These are phyloP conservation scores for Perodicticus potto DNA, from an alignment of 2,797 vertebrate species.

Conservation along the genomic window DNA sequence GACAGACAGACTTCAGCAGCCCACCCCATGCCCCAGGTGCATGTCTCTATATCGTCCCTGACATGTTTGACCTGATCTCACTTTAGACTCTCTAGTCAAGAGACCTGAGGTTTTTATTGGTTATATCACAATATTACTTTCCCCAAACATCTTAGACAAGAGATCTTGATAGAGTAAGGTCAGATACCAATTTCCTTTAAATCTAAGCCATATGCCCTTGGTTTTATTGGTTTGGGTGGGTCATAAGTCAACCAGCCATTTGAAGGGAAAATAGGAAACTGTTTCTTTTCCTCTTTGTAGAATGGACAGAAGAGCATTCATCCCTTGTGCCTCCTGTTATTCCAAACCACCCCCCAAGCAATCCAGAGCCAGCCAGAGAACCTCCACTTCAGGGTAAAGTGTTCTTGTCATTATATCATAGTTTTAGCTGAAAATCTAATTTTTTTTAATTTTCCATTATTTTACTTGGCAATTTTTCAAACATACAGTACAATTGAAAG, in stretches of 20 bases:
- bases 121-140: background rate
- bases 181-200: background rate
- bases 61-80: background rate
- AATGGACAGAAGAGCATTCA: slow-evolving; percentile 96
- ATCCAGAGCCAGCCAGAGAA: slow-evolving; percentile 95
- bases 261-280: slow-evolving; percentile 31
- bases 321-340: slow-evolving; percentile 92
- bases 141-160: background rate
- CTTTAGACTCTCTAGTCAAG: background rate
- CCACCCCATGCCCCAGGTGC: background rate
- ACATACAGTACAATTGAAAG: no score
- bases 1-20: background rate
- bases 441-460: background rate
- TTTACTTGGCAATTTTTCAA: no score
- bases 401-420: background rate
- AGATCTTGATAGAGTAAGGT: background rate
- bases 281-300: slow-evolving; percentile 88
- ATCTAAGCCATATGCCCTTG: background rate
- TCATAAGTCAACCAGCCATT: background rate
- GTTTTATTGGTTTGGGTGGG: background rate
- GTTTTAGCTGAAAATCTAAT: background rate
- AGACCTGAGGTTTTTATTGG: background rate
- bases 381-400: slow-evolving; percentile 90
- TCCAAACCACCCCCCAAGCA: slow-evolving; percentile 94
- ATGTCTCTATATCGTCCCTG: background rate